A percentile compares a stretch with the other conserved stretches of the same genome.
Conservation (phyloP, 2,888 invertebrate genomes). For the Oscheius onirici region DNA sequence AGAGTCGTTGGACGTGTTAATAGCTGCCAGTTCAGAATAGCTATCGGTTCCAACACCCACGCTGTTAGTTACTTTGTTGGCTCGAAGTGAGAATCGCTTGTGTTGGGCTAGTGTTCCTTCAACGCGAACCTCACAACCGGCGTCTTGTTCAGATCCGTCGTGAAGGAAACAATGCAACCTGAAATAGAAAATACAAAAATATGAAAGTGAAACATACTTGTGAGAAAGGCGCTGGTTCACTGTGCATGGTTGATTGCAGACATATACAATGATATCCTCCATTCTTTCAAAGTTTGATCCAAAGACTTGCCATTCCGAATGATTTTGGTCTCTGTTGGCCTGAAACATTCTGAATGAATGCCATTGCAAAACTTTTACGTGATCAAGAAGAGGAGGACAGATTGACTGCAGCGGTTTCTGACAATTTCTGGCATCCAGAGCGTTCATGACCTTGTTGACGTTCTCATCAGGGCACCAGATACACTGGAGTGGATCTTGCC, state of each 20-base stretch:
- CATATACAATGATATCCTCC: constrained; percentile 8
- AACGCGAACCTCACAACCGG: constrained; percentile 22
- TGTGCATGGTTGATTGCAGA: constrained; percentile 19
- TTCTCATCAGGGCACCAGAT: constrained; percentile 53
- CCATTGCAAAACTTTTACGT: constrained; percentile 18
- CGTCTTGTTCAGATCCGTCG: constrained; percentile 12
- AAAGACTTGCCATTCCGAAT: constrained; percentile 32
- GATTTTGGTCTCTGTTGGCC: constrained; percentile 29
- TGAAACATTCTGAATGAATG: constrained; percentile 7
- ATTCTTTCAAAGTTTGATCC: constrained; percentile 22
- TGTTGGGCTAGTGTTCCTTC: constrained; percentile 16
- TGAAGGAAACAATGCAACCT: constrained; percentile 24
- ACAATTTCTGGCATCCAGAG: constrained; percentile 37
- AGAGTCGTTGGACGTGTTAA: background rate
- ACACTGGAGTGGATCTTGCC: constrained; percentile 57
- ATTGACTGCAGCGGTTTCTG: constrained; percentile 35
- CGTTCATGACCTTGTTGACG: constrained; percentile 37
- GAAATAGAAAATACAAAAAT: background rate
- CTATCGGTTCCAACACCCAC: constrained; percentile 6
- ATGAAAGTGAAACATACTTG: constrained; percentile 1
- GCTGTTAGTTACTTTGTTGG: constrained; percentile 25
- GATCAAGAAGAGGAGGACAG: constrained; percentile 45
- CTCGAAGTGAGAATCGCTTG: constrained; percentile 12
- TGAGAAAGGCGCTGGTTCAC: constrained; percentile 11
- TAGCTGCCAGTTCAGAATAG: background rate